Evolutionary conservation across 2,113 vertebrate species (phyloP), one percentile per base, ranked within the genome.

Genomic region (Etheostoma cragini): DNA sequence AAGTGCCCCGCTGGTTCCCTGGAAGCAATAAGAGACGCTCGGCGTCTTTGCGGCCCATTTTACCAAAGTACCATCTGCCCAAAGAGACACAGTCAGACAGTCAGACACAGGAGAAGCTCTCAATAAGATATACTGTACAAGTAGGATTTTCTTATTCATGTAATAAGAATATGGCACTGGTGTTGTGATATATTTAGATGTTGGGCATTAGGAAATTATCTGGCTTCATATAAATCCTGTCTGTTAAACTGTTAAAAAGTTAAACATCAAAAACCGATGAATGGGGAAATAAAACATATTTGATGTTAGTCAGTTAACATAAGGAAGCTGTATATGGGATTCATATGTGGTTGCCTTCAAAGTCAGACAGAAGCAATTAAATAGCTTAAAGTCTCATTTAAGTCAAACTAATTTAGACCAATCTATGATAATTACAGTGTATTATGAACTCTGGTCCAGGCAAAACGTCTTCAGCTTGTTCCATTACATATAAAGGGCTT

Each of bases 31-130:
- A 95, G 61, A 98, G 95, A 69, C 98, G 96, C 91, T 99, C 98
- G 3, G 98, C 97, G 89, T 99, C 98, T 94, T 99, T 99, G 77
- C 98, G 96, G 66, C 98, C 98, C 98, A 99, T 98, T 96, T 99
- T 99, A 63, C 98, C 98, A 95, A 99, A 99, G 96, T 99, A 99
- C 98, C 98, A 99, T 89, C 98, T 99, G 94, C 50, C 53, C 1
- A 14, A 33, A 82, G 72, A 65, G 35, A 70, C 85, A 10, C 58
- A 19, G 57, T 54, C 53, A 56, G 54, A 26, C 15, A 72, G 61
- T 78, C 33, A 69, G 78, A 19, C 49, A 49, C 49, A 45, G 54
- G 24, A 67, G 65, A 30, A 82, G 62, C 64, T 71, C 50, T 33
- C 4, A 61, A 4, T n/a, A 5, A 10, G 45, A 72, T 49, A 8